A percentile compares a stretch with the other conserved stretches of the same genome.
These are phyloP conservation scores for Scyliorhinus canicula DNA, from an alignment of 2,797 vertebrate species.

Conservation along the genomic window DNA sequence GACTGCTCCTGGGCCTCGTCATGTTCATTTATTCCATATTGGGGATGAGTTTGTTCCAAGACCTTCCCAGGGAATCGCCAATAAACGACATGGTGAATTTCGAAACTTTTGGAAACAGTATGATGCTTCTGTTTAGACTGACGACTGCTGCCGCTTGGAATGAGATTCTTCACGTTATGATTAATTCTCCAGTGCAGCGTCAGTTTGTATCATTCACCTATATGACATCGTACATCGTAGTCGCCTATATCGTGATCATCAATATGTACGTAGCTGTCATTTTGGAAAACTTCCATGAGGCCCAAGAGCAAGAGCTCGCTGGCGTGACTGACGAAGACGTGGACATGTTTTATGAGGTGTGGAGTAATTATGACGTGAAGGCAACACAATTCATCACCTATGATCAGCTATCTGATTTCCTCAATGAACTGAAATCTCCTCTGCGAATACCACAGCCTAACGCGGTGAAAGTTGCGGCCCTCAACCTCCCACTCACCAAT, in stretches of 20 bases:
- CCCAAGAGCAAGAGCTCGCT: slow-evolving; percentile 38
- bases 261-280: slow-evolving; percentile 42
- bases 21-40: slow-evolving; percentile 41
- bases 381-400: slow-evolving; percentile 33
- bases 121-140: slow-evolving; percentile 40
- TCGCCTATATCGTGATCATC: slow-evolving; percentile 37
- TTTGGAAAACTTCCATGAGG: slow-evolving; percentile 40
- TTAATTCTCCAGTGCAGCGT: background rate
- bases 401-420: slow-evolving; percentile 38
- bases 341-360: slow-evolving; percentile 40
- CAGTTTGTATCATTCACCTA: slow-evolving; percentile 28
- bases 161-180: slow-evolving; percentile 35
- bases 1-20: slow-evolving; percentile 36
- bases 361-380: slow-evolving; percentile 39
- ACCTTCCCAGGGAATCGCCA: slow-evolving; percentile 25
- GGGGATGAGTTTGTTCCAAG: slow-evolving; percentile 38
- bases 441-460: slow-evolving; percentile 40
- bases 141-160: slow-evolving; percentile 40
- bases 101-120: slow-evolving; percentile 41
- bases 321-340: slow-evolving; percentile 40
- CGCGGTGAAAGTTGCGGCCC: slow-evolving; percentile 37
- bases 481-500: slow-evolving; percentile 22
- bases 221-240: slow-evolving; percentile 37
- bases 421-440: slow-evolving; percentile 40
- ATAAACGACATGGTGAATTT: slow-evolving; percentile 40